phyloP scores from a whole-genome alignment of 2,888 invertebrate genomes.

The Ochropleura leucogaster region DNA sequence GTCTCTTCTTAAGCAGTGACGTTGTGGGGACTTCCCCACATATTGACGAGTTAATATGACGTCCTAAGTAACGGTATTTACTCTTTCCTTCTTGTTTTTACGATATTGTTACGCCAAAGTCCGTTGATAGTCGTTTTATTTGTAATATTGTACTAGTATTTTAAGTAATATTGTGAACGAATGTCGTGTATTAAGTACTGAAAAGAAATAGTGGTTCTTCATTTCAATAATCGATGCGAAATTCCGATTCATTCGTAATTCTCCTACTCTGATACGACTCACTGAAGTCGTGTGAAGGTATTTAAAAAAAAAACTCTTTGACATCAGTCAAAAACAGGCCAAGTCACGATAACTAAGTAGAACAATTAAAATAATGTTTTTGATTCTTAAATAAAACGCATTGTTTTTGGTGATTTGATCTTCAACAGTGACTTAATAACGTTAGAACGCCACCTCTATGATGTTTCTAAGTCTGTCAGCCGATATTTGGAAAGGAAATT shows the following conservation, averaged over 20 bases:
- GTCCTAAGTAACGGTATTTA: not conserved
- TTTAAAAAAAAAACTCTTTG: too few relatives aligned
- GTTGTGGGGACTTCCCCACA: not conserved
- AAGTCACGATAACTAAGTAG: too few relatives aligned
- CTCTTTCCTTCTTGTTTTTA: not conserved
- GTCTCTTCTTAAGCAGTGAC: not conserved
- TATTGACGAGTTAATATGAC: not conserved
- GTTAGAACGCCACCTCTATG: conserved; percentile 39
- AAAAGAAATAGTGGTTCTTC: not conserved
- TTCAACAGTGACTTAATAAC: too few relatives aligned
- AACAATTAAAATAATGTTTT: too few relatives aligned
- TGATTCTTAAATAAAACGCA: too few relatives aligned
- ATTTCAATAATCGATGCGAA: not conserved
- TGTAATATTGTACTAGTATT: not conserved
- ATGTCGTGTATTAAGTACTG: not conserved
- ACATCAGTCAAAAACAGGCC: too few relatives aligned
- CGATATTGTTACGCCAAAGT: not conserved
- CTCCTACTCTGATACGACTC: not conserved
- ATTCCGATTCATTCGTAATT: not conserved
- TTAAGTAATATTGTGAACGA: not conserved
- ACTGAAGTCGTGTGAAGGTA: not conserved
- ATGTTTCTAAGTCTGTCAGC: conserved; percentile 31
- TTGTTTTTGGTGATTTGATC: too few relatives aligned
- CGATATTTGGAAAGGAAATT: conserved; percentile 59
- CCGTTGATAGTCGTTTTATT: not conserved